Conservation (phyloP, 2,888 invertebrate genomes). For the Andricus curvator region DNA sequence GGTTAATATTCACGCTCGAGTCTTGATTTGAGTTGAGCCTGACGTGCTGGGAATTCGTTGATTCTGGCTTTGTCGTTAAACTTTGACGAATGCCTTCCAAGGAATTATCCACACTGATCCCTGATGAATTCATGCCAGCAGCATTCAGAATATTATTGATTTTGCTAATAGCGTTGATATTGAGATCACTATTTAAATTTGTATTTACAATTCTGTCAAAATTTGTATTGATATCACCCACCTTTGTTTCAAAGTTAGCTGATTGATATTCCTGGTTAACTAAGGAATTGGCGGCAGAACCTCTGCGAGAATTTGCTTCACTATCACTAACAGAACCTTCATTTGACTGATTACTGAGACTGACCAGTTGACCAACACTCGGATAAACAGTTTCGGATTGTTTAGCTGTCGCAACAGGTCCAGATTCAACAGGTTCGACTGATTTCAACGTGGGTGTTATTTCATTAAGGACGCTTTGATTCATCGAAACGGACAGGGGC, state of each 20-base stretch:
- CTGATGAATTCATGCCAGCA: not conserved
- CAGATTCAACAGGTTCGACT: slow-evolving; percentile 61
- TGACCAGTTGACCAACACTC: not conserved
- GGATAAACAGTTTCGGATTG: slow-evolving; percentile 44
- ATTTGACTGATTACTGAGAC: slow-evolving; percentile 17
- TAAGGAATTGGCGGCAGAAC: not conserved
- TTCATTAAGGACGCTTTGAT: slow-evolving; percentile 40
- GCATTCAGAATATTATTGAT: not conserved
- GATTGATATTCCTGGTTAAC: not conserved
- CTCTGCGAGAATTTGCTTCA: slow-evolving; percentile 5
- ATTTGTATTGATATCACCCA: not conserved
- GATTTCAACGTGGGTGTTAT: slow-evolving; percentile 41
- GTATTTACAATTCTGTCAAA: not conserved
- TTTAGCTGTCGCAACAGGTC: slow-evolving; percentile 61
- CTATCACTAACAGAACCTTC: not conserved
- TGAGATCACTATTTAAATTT: not conserved
- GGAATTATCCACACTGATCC: not conserved
- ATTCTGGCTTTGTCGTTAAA: slow-evolving; percentile 14
- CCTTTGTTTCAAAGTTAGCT: not conserved
- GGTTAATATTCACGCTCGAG: slow-evolving; percentile 39
- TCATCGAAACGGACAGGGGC: slow-evolving; percentile 13
- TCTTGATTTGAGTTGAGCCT: slow-evolving; percentile 49
- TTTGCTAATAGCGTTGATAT: not conserved
- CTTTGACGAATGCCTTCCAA: not conserved
- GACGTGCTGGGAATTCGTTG: slow-evolving; percentile 30